A percentile compares a stretch with the other conserved stretches of the same genome.
Conservation (phyloP, 2,888 invertebrate species). For the Flexamia atlantica region DNA sequence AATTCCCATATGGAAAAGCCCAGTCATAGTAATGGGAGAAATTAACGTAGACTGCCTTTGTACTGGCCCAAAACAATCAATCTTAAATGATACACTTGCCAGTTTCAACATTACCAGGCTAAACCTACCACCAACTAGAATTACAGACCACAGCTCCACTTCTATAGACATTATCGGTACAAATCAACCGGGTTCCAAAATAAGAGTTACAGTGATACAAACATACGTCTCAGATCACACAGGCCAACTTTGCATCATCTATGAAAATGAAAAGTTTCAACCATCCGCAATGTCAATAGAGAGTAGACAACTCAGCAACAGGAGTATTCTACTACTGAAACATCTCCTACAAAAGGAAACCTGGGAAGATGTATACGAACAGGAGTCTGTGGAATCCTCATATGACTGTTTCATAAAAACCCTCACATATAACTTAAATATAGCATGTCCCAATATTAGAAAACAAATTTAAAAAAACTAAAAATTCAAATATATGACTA, state of each 20-base stretch:
- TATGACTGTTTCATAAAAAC: neutral
- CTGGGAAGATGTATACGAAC: constrained; percentile 33
- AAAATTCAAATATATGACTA: neutral
- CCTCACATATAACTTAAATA: constrained; percentile 14
- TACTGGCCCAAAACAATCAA: constrained; percentile 14
- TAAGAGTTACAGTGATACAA: neutral
- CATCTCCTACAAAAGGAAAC: constrained; percentile 8
- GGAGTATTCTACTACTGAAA: constrained; percentile 12
- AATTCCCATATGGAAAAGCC: constrained; percentile 25
- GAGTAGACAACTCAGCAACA: neutral
- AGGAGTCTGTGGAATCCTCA: neutral
- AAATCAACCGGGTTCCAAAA: neutral
- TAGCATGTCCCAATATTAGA: constrained; percentile 33
- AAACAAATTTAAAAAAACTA: no score
- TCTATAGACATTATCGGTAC: constrained; percentile 15
- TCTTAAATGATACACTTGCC: constrained; percentile 8
- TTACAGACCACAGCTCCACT: neutral
- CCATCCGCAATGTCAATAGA: constrained; percentile 2
- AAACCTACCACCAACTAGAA: constrained; percentile 18
- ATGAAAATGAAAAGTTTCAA: neutral
- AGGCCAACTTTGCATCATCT: neutral
- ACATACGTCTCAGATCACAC: constrained; percentile 11
- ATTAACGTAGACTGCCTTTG: constrained; percentile 25
- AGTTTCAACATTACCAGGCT: constrained; percentile 22
- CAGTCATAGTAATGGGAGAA: constrained; percentile 9